Conservation (phyloP, 2,113 vertebrate genomes). For the Crotalus tigris region DNA sequence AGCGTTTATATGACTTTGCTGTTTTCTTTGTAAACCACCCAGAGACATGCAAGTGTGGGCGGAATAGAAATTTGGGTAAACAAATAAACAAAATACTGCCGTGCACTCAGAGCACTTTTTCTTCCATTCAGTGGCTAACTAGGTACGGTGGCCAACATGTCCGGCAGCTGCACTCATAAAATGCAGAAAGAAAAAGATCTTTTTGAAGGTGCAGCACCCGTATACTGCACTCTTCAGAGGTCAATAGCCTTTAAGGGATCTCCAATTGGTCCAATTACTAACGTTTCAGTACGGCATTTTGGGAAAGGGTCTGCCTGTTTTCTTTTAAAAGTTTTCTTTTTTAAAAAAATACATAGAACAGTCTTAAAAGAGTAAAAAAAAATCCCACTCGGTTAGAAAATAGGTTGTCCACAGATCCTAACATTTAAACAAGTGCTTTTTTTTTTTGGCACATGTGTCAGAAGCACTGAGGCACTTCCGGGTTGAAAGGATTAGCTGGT, state of each 20-base stretch:
- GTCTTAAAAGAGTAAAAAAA: neutral
- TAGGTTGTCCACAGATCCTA: neutral
- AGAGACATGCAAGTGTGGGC: no score
- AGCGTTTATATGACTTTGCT: no score
- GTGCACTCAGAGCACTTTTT: neutral
- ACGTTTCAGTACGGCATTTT: neutral
- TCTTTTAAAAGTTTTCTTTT: neutral
- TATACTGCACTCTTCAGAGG: neutral
- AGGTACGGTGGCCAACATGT: neutral
- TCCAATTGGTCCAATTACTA: neutral
- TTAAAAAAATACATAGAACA: neutral
- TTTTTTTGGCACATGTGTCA: no score
- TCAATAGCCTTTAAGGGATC: neutral
- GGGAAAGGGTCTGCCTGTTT: neutral
- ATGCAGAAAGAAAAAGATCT: neutral
- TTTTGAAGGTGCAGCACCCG: neutral
- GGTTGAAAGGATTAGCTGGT: neutral
- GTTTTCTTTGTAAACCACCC: no score
- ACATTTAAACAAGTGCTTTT: neutral
- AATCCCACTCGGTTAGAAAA: neutral
- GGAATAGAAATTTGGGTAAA: no score
- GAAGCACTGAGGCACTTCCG: neutral
- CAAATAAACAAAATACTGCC: no score
- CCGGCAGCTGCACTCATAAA: neutral
- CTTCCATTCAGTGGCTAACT: neutral